These are phyloP conservation scores for Columba livia DNA, from an alignment of 2,113 vertebrate genomes.

Conservation along the genomic window DNA sequence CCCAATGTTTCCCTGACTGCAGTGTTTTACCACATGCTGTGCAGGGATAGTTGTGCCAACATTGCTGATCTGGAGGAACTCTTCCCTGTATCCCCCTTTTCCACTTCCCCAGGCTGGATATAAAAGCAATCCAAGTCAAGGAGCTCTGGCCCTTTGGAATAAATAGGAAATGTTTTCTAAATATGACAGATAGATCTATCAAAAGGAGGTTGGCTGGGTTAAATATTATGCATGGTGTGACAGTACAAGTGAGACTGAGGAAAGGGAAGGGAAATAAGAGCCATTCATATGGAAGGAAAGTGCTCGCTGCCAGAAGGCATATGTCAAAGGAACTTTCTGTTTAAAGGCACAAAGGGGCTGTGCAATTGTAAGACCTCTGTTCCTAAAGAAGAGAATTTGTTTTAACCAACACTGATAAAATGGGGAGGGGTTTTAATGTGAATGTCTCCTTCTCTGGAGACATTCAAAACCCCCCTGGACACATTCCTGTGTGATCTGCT, in stretches of 20 bases:
- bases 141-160: background rate
- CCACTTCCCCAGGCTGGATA: background rate
- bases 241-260: background rate
- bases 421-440: rapidly evolving
- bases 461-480: too few relatives aligned
- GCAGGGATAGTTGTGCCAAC: background rate
- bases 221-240: background rate
- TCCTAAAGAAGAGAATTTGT: background rate
- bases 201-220: background rate
- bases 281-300: background rate
- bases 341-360: background rate
- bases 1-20: background rate
- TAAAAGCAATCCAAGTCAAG: background rate
- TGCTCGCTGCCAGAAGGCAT: background rate
- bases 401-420: background rate
- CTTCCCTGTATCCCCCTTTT: rapidly evolving
- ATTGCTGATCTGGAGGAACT: background rate
- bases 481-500: too few relatives aligned
- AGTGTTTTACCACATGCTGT: background rate
- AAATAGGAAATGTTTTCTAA: background rate
- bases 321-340: background rate
- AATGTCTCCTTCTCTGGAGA: background rate
- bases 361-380: background rate
- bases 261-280: background rate
- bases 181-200: background rate